A percentile compares a stretch with the other conserved stretches of the same genome.
phyloP scores from a whole-genome alignment of 2,888 invertebrate genomes.

The Callimorpha dominula region DNA sequence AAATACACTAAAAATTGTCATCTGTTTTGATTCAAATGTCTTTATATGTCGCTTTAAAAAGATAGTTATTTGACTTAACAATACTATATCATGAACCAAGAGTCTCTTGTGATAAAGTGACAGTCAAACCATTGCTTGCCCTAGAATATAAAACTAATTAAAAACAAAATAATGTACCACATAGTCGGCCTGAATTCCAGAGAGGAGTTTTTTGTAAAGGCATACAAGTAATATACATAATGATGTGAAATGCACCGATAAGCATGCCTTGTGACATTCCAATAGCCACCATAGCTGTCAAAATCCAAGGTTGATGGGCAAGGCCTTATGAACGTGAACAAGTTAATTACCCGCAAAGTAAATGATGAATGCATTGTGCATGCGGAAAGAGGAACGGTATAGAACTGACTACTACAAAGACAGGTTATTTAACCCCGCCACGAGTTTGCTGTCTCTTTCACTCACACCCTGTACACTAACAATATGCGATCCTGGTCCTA shows the following conservation, averaged over 20 bases:
- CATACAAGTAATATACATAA: conserved; percentile 11
- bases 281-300: conserved; percentile 26
- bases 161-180: not conserved
- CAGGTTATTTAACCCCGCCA: not conserved
- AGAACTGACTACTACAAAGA: not conserved
- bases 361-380: not conserved
- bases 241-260: conserved; percentile 24
- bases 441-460: not conserved
- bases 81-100: not conserved
- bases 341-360: conserved; percentile 1
- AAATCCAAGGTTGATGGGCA: conserved; percentile 24
- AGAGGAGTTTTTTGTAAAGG: conserved; percentile 11
- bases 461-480: not conserved
- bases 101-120: not conserved
- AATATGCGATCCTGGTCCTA: not conserved
- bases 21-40: too few relatives aligned
- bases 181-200: conserved; percentile 9
- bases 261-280: conserved; percentile 25
- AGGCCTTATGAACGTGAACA: conserved; percentile 12
- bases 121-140: not conserved
- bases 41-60: too few relatives aligned
- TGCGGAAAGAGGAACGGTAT: not conserved
- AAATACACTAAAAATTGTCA: too few relatives aligned
- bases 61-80: not conserved
- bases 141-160: not conserved